These are phyloP conservation scores for Papilio demoleus DNA, from an alignment of 2,888 invertebrate genomes.

Conservation along the genomic window DNA sequence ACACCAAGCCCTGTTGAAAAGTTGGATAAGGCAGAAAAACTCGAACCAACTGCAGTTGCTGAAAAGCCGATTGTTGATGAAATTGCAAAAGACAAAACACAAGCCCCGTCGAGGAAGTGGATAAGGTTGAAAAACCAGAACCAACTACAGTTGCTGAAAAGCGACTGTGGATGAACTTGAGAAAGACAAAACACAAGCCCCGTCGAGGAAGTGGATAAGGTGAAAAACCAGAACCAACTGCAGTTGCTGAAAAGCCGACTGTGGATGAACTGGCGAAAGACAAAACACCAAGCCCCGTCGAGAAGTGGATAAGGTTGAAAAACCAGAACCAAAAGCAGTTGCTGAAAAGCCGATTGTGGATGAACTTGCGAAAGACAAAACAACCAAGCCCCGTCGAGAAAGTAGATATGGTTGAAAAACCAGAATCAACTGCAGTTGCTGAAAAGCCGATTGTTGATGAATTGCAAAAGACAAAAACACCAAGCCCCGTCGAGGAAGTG, in stretches of 20 bases:
- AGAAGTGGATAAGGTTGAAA: neutral
- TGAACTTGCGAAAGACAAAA: neutral
- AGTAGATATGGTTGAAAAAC: neutral
- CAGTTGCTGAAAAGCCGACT: neutral
- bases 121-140: neutral
- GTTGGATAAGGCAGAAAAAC: neutral
- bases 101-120: neutral
- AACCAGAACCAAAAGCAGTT: neutral
- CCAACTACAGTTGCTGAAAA: neutral
- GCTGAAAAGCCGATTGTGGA: neutral
- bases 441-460: too few species aligned
- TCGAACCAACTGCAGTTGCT: neutral
- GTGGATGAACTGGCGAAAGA: neutral
- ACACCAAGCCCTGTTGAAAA: neutral
- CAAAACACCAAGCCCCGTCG: neutral
- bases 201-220: neutral
- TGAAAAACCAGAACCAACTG: neutral
- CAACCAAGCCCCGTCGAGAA: neutral
- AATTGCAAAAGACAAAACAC: neutral
- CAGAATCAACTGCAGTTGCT: neutral
- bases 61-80: neutral
- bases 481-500: too few species aligned
- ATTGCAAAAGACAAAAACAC: too few species aligned
- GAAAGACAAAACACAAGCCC: constrained; percentile 1
- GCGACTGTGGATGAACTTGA: neutral